Evolutionary conservation across 2,797 vertebrate species (phyloP), one percentile per base, ranked within the genome.

Genomic region (Atherinosoma microstoma): DNA sequence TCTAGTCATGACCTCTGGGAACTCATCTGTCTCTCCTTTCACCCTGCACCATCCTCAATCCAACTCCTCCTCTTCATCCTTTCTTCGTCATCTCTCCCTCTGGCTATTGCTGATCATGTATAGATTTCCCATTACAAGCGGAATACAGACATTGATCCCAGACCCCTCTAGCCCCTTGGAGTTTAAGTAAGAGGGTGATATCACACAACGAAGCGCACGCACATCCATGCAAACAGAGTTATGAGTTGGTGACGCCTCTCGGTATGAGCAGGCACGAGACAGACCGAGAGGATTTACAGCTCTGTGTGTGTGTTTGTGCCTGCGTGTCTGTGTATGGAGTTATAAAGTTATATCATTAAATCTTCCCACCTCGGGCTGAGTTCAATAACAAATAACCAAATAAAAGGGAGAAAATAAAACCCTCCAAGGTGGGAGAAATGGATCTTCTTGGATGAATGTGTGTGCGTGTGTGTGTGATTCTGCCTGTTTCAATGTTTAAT

Each of bases 91-190:
- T 22, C 62, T 29, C 60, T 38, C 56, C 73, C 78, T 36, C 36
- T 34, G 62, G 84, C 79, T 78, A 70, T 57, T 74, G 79, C 78
- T 85, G 81, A 89, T 90, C 83, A 87, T 76, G 70, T 77, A 93
- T 93, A 59, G 93, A 94, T 92, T 92, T 86, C 83, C 89, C 89
- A 90, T 94, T 94, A 90, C 73, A 85, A 77, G 72, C 63, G 74
- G 82, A 88, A 91, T 88, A 91, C 82, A 79, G 66, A 64, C 83
- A 93, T 91, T 83, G 92, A 94, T 94, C 84, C 47, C 76, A 73
- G 79, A 84, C 71, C 73, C 80, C 66, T 35, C 73, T 36, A 66
- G 49, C 15, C 73, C 82, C 67, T 54, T 2, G 56, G 83, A 86
- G 77, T 58, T 62, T 64, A 34, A 42, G 73, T 56, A 61, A 88